Percentiles rank a stretch among this genome's conserved stretches.
phyloP scores from a whole-genome alignment of 1,140 invertebrate genomes.

The Argopecten irradians region DNA sequence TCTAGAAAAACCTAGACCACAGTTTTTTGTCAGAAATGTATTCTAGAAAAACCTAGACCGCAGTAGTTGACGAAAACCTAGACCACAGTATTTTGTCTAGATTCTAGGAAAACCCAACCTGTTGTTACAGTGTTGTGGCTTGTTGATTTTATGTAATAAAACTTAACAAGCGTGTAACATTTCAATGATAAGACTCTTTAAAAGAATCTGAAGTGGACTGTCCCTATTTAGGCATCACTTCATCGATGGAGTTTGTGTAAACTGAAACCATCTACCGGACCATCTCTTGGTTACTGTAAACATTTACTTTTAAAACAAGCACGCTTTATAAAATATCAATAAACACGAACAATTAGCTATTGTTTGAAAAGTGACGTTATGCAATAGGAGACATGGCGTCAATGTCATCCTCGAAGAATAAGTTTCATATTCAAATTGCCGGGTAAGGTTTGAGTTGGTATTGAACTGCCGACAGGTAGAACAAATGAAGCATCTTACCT shows the following conservation, averaged over 20 bases:
- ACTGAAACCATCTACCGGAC: neutral
- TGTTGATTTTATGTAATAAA: neutral
- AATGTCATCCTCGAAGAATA: neutral
- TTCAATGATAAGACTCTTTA: neutral
- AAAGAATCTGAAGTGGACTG: neutral
- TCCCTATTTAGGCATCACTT: neutral
- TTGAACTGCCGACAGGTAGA: neutral
- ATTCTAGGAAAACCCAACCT: neutral
- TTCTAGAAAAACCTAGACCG: no score
- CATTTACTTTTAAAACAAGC: neutral
- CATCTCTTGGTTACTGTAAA: neutral
- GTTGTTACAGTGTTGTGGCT: neutral
- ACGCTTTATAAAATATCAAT: neutral
- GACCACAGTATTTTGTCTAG: no score
- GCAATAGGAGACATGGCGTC: neutral
- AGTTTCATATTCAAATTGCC: neutral
- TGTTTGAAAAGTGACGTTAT: neutral
- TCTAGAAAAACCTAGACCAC: no score
- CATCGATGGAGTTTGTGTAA: neutral
- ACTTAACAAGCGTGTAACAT: neutral
- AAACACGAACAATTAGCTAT: neutral
- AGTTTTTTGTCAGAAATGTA: no score
- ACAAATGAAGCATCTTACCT: neutral
- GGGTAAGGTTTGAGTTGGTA: neutral
- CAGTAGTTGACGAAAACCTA: no score